These are phyloP conservation scores for Halcyon senegalensis DNA, from an alignment of 2,113 vertebrate genomes.

Conservation along the genomic window DNA sequence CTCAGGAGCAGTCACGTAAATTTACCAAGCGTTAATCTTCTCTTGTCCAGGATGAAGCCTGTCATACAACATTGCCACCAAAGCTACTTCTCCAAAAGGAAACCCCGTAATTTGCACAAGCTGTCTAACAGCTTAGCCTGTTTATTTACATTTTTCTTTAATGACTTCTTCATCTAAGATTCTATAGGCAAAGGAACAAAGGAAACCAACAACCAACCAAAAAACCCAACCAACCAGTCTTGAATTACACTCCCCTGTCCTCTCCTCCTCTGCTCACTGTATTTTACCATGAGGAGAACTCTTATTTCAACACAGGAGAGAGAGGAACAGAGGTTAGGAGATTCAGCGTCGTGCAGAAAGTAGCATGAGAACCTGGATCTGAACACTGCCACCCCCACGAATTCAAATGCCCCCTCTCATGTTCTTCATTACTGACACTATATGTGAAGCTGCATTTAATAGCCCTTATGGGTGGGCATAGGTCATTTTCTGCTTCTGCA, in stretches of 20 bases:
- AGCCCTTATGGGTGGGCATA: constrained; percentile 17
- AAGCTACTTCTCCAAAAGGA: neutral
- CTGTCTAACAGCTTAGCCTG: neutral
- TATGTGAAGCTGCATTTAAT: neutral
- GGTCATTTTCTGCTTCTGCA: constrained; percentile 37
- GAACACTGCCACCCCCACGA: neutral
- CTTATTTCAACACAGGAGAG: neutral
- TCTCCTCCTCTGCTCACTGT: neutral
- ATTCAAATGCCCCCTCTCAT: neutral
- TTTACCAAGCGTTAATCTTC: neutral
- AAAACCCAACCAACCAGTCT: neutral
- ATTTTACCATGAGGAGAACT: neutral
- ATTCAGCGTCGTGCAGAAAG: neutral
- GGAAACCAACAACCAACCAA: neutral
- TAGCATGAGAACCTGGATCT: neutral
- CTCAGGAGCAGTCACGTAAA: neutral
- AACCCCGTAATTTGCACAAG: neutral
- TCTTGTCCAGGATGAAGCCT: neutral
- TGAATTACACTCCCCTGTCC: neutral
- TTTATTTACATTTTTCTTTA: neutral
- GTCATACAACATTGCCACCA: neutral
- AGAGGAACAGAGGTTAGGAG: neutral
- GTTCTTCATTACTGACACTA: constrained; percentile 12
- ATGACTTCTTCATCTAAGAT: neutral
- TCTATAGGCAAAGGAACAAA: neutral